Conservation (phyloP, 2,797 vertebrate genomes). For the Myripristis jacobus region DNA sequence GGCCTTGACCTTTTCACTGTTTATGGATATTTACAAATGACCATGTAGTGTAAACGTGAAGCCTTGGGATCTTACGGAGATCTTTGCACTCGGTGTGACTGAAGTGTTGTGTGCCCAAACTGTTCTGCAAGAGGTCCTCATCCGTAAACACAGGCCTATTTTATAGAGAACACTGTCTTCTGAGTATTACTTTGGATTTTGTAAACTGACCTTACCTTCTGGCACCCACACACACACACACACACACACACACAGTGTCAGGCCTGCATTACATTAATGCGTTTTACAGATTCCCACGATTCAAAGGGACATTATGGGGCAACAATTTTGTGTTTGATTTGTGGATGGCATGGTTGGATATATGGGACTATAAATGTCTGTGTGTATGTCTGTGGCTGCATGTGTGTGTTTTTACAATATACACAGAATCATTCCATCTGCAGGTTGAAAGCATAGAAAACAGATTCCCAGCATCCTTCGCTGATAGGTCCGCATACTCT, state of each 20-base stretch:
- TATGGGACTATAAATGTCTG: slow-evolving; percentile 29
- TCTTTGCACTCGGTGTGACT: slow-evolving; percentile 39
- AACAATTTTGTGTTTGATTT: slow-evolving; percentile 29
- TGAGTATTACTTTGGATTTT: slow-evolving; percentile 6
- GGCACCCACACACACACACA: slow-evolving; percentile 10
- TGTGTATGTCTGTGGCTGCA: slow-evolving; percentile 4
- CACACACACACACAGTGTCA: slow-evolving; percentile 1
- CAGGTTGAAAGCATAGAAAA: slow-evolving; percentile 20
- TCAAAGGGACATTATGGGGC: not conserved
- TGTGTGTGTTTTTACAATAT: not conserved
- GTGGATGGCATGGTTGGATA: slow-evolving; percentile 8
- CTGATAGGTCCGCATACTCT: slow-evolving; percentile 25
- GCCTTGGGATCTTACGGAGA: slow-evolving; percentile 5
- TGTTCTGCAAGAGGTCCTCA: slow-evolving; percentile 14
- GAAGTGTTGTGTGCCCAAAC: not conserved
- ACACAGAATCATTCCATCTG: slow-evolving; percentile 5
- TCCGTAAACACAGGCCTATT: slow-evolving; percentile 30
- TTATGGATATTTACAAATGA: slow-evolving; percentile 56
- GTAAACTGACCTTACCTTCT: slow-evolving; percentile 22
- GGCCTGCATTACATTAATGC: not conserved
- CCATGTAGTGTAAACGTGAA: slow-evolving; percentile 29
- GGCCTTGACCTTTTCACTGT: slow-evolving; percentile 39
- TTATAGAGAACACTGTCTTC: slow-evolving; percentile 34
- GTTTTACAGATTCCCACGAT: slow-evolving; percentile 10
- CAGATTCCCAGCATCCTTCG: slow-evolving; percentile 20